Percentiles rank a stretch among this genome's conserved stretches.
Conservation (phyloP, 2,797 vertebrate species). For the Artibeus lituratus region DNA sequence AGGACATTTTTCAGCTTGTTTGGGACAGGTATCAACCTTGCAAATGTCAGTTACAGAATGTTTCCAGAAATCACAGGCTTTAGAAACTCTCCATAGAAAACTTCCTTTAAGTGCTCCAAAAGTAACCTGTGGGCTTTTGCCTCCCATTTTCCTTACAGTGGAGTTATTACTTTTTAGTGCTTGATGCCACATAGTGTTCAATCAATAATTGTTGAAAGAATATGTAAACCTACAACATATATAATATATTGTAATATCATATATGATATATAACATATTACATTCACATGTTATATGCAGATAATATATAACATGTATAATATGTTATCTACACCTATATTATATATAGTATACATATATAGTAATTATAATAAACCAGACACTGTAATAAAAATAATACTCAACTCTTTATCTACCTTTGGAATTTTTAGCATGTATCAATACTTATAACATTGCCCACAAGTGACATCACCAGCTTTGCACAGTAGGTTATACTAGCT, state of each 20-base stretch:
- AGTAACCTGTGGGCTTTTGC: background rate
- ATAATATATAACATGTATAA: background rate
- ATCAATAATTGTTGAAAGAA: background rate
- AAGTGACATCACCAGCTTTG: background rate
- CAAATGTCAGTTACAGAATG: background rate
- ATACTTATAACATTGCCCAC: background rate
- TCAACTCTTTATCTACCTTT: background rate
- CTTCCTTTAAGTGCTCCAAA: background rate
- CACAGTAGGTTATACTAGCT: background rate
- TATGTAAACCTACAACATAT: background rate
- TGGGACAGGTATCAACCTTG: background rate
- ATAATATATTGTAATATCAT: background rate
- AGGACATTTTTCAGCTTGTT: background rate
- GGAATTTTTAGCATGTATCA: background rate
- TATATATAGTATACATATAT: background rate
- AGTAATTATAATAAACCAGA: background rate
- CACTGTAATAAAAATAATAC: background rate
- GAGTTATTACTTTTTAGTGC: background rate
- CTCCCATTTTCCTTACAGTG: background rate
- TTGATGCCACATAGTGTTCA: background rate
- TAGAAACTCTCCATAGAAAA: background rate
- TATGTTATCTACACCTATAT: background rate
- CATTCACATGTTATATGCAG: background rate
- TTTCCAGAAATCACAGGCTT: background rate
- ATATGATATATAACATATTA: background rate